These are phyloP conservation scores for Carassius auratus DNA, from an alignment of 2,113 vertebrate species.

Conservation along the genomic window DNA sequence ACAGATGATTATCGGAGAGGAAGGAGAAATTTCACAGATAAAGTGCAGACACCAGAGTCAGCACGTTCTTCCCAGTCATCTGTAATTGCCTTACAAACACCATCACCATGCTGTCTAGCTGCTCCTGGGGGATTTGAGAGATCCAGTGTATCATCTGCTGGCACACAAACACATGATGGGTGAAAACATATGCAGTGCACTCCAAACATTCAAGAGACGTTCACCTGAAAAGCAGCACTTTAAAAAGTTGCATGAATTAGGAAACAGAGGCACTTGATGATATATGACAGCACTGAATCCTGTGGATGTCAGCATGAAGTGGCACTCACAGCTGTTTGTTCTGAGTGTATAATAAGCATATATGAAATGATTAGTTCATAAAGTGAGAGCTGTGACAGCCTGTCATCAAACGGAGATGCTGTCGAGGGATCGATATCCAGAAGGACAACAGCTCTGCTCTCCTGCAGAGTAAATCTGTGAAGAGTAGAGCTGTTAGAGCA, in stretches of 20 bases:
- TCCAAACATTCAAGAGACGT: not conserved
- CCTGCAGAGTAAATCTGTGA: not conserved
- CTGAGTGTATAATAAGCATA: constrained; percentile 24
- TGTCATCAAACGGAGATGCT: constrained; percentile 39
- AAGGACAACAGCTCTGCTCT: constrained; percentile 55
- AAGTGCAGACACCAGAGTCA: constrained; percentile 35
- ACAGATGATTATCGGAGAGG: constrained; percentile 40
- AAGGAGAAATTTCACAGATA: constrained; percentile 42
- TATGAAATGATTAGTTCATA: constrained; percentile 22
- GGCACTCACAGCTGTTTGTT: not conserved
- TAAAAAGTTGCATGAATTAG: not conserved
- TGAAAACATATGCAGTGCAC: not conserved
- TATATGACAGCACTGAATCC: not conserved
- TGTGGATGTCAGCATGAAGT: not conserved
- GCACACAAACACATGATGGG: constrained; percentile 42
- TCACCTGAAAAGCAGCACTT: not conserved
- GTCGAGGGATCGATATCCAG: constrained; percentile 64
- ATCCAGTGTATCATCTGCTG: constrained; percentile 30
- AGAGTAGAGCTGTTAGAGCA: not conserved
- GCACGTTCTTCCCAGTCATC: constrained; percentile 20
- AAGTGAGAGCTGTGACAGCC: constrained; percentile 36
- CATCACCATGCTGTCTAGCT: too few species aligned
- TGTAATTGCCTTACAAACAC: constrained; percentile 52
- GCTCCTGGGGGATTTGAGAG: not conserved
- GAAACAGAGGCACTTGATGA: not conserved